Evolutionary conservation across 2,797 vertebrate species (phyloP), one percentile per base, ranked within the genome.

Genomic region (Lerista edwardsae): DNA sequence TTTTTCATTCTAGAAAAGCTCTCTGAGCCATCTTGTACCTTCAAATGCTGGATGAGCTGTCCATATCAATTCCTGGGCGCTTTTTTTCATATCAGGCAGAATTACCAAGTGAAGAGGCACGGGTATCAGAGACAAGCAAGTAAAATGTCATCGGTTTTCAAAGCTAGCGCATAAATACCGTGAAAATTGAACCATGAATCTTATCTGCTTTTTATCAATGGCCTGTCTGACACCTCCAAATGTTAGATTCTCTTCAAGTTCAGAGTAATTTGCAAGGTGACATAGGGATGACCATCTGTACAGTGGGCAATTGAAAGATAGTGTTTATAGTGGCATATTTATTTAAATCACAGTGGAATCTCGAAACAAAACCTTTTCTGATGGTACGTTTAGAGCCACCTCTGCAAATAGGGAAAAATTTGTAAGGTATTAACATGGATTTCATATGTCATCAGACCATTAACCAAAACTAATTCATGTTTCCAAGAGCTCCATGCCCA

Each of bases 191-290:
- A 36, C 44, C 72, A 73, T 47, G 71, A 3, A 21, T 84, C 61
- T 79, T 72, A n/a, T 72, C 21, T 78, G 21, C 62, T 59, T 76
- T 78, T 47, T 82, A n/a, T 64, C 80, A 65, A 6, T 75, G 47
- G 47, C 55, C n/a, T 36, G 61, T 78, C 65, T 21, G 62, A 8
- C 41, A 71, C 23, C 31, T 44, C 36, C 25, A 11, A 62, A 75
- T 39, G 34, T 69, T 68, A 68, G 64, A 57, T 39, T 68, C 6
- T n/a, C 29, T 17, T 76, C 29, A 6, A 44, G 61, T 69, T 84
- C 21, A 7, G n/a, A 84, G 25, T 41, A 72, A 84, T 44, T 71
- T 3, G 71, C 47, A 62, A 15, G 27, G 15, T 72, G 23, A 72
- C n/a, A 62, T 31, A 41, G 11, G 47, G 29, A 34, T 61, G 62